These are phyloP conservation scores for Salvator merianae DNA, from an alignment of 2,113 vertebrate genomes.

Conservation along the genomic window DNA sequence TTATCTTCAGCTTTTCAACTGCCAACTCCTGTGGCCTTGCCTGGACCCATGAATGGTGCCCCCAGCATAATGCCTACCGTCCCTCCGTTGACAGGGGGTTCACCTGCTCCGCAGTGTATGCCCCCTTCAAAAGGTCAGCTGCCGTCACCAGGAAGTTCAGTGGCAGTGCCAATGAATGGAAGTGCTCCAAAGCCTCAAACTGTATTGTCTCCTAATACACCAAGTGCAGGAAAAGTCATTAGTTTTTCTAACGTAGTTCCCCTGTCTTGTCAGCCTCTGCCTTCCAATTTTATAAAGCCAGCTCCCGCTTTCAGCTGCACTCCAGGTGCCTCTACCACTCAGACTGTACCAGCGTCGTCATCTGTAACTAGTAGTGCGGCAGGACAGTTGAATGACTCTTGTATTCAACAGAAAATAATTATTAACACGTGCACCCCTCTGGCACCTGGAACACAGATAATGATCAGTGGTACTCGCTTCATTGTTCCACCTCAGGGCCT, in stretches of 20 bases:
- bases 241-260: constrained; percentile 60
- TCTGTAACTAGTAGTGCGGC: constrained; percentile 57
- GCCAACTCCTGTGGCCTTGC: constrained; percentile 72
- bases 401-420: constrained; percentile 89
- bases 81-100: constrained; percentile 61
- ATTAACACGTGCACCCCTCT: constrained; percentile 90
- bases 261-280: constrained; percentile 64
- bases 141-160: constrained; percentile 65
- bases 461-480: constrained; percentile 90
- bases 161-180: constrained; percentile 67
- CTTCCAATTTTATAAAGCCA: constrained; percentile 65
- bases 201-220: constrained; percentile 50
- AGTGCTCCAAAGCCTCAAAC: constrained; percentile 64
- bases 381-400: constrained; percentile 70
- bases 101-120: constrained; percentile 52
- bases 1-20: constrained; percentile 72
- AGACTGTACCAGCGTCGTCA: constrained; percentile 58
- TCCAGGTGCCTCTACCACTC: constrained; percentile 51
- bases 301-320: constrained; percentile 47
- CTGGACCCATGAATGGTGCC: constrained; percentile 56
- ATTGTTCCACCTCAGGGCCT: constrained; percentile 94
- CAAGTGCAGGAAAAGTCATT: constrained; percentile 63
- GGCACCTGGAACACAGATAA: constrained; percentile 92
- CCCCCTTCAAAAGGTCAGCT: constrained; percentile 72
- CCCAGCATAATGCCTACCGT: constrained; percentile 59